Conservation (phyloP, 2,797 vertebrate genomes). For the Oreortyx pictus region DNA sequence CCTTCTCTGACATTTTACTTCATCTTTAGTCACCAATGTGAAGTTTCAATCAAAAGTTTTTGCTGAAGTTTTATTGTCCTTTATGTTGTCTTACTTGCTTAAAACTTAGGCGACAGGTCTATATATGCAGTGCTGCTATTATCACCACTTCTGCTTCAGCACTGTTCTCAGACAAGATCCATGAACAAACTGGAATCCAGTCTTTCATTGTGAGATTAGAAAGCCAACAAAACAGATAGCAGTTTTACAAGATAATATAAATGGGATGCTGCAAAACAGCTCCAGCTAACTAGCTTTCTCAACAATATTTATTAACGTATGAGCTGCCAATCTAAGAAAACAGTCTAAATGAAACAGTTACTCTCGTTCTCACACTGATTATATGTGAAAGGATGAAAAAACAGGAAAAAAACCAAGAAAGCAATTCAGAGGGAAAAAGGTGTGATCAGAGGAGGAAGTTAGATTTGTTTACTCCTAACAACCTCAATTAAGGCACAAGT, state of each 20-base stretch:
- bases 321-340: background rate
- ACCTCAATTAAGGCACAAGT: background rate
- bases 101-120: background rate
- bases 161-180: background rate
- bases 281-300: background rate
- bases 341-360: background rate
- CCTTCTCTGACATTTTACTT: background rate
- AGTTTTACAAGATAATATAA: background rate
- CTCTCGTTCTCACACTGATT: background rate
- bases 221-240: background rate
- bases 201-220: fast-evolving
- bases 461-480: background rate
- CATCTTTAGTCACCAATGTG: background rate
- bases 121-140: background rate
- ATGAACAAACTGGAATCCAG: background rate
- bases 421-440: background rate
- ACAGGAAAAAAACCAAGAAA: background rate
- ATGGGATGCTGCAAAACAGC: background rate
- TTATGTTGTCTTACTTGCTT: background rate
- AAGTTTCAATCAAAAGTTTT: background rate
- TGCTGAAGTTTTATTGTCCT: background rate
- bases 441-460: background rate
- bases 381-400: background rate
- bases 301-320: background rate
- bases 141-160: background rate